These are phyloP conservation scores for Pycnomerus fuliginosus DNA, from an alignment of 2,888 invertebrate genomes.

Conservation along the genomic window DNA sequence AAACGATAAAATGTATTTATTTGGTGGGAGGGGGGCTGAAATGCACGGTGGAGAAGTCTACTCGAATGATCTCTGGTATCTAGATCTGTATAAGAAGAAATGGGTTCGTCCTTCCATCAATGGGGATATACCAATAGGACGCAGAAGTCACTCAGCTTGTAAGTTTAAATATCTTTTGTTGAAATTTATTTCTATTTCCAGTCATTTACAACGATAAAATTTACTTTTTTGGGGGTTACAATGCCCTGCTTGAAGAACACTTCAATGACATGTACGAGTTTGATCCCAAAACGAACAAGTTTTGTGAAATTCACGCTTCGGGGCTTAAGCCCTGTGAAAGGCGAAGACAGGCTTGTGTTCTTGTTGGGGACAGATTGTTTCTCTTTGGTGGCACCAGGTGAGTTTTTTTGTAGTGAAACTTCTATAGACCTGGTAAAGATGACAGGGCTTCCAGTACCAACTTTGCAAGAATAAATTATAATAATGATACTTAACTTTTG, in stretches of 20 bases:
- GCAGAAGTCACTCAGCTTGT: constrained; percentile 92
- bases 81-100: constrained; percentile 68
- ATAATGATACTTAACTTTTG: too few relatives aligned
- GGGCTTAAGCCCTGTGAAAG: constrained; percentile 66
- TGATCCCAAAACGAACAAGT: constrained; percentile 61
- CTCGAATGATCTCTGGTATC: constrained; percentile 72
- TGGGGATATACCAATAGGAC: constrained; percentile 72
- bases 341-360: constrained; percentile 78
- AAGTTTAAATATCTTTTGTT: constrained; percentile 46
- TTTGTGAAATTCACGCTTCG: constrained; percentile 61
- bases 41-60: constrained; percentile 65
- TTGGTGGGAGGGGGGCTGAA: constrained; percentile 75
- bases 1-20: constrained; percentile 80
- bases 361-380: constrained; percentile 71
- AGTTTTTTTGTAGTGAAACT: constrained; percentile 10
- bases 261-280: constrained; percentile 83
- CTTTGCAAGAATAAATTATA: too few relatives aligned
- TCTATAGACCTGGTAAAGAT: too few relatives aligned
- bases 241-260: constrained; percentile 73
- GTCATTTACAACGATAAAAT: constrained; percentile 75
- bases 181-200: constrained; percentile 52
- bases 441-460: too few relatives aligned
- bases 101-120: constrained; percentile 67
- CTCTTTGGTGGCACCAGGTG: constrained; percentile 92
- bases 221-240: constrained; percentile 90